Base-by-base conservation (phyloP, 2,888 invertebrate genomes). In the Diploptera punctata region DNA sequence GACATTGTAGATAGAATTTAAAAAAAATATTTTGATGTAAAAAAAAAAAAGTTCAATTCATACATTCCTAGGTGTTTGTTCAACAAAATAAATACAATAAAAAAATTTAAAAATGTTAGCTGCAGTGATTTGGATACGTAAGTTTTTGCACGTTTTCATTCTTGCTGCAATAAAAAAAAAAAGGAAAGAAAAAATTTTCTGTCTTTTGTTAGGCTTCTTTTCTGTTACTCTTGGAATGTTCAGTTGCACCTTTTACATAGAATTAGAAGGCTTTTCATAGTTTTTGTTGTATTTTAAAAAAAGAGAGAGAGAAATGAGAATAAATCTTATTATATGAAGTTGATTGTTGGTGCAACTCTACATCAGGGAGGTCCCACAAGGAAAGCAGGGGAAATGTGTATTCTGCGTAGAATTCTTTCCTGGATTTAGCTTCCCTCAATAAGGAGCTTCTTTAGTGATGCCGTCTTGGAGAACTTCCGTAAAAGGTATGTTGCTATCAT, bases 371-470 rank as follows among this genome's bases (percentile, higher is more conserved):
- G 2, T 29, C 24, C 29, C 24, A 57, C 57, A 57, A 57, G 57
- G 24, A 31, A 57, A 57, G 57, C 3, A 57, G 57, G 57, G 57
- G 29, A 16, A 29, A 57, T 57, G 65, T 65, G 65, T 43, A 43
- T 43, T 65, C 65, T 43, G 65, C 44, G 29, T 60, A 31, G 43
- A 38, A 62, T 44, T 70, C 61, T 70, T 60, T 61, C 60, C 69
- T 38, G 52, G 69, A 43, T 60, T 60, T 57, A 70, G 70, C 70
- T 70, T 70, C 70, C 70, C 62, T 70, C 70, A 70, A 47, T 62
- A 62, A 38, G 43, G 68, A 68, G 54, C 68, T 68, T 21, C 26
- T 67, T 49, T 31, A 29, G 52, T 33, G 49, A 52, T 52, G 33
- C 29, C 52, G 18, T 19, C 52, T 18, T n/a, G 67, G 67, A 67